Percentiles rank a stretch among this genome's conserved stretches.
Evolutionary conservation across 92 coral and sea anemone species (phyloP).

Genomic region (Epizoanthus rinbou): DNA sequence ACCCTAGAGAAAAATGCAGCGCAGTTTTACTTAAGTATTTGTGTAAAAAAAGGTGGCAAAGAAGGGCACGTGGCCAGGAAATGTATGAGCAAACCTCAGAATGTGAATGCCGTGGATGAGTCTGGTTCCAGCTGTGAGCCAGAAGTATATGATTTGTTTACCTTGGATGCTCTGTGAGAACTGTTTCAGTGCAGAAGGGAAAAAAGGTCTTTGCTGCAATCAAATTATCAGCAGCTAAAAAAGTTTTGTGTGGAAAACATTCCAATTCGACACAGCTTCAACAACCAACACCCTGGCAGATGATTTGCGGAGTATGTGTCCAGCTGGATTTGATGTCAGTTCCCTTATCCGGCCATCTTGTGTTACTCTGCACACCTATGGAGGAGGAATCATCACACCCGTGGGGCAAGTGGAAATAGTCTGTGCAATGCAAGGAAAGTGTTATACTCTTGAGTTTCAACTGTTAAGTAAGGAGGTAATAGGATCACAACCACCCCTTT

Average conservation of each 20-base stretch:
- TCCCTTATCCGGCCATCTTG: conserved; percentile 18
- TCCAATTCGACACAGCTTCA: conserved; percentile 40
- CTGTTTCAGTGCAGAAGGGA: conserved; percentile 35
- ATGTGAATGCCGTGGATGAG: conserved; percentile 27
- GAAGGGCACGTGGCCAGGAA: conserved; percentile 39
- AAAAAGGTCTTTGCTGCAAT: conserved; percentile 40
- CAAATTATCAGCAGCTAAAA: conserved; percentile 29
- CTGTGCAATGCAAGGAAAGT: conserved; percentile 7
- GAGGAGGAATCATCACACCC: conserved; percentile 17
- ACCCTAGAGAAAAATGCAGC: conserved; percentile 30
- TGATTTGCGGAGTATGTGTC: conserved; percentile 16
- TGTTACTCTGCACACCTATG: conserved; percentile 17
- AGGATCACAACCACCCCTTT: conserved; percentile 20
- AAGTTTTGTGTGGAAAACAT: conserved; percentile 10
- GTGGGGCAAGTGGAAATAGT: conserved; percentile 9
- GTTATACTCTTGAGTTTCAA: conserved; percentile 28
- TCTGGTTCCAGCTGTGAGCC: conserved; percentile 26
- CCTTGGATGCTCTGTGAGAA: conserved; percentile 33
- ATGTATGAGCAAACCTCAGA: conserved; percentile 40
- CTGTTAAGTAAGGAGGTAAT: conserved; percentile 32
- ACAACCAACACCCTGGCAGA: conserved; percentile 36
- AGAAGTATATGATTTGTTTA: conserved; percentile 22
- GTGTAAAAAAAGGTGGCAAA: conserved; percentile 41
- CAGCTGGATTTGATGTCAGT: conserved; percentile 16
- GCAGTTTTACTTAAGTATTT: background rate